Evolutionary conservation across 2,888 invertebrate species (phyloP).

Genomic region (Caenorhabditis sp.): DNA sequence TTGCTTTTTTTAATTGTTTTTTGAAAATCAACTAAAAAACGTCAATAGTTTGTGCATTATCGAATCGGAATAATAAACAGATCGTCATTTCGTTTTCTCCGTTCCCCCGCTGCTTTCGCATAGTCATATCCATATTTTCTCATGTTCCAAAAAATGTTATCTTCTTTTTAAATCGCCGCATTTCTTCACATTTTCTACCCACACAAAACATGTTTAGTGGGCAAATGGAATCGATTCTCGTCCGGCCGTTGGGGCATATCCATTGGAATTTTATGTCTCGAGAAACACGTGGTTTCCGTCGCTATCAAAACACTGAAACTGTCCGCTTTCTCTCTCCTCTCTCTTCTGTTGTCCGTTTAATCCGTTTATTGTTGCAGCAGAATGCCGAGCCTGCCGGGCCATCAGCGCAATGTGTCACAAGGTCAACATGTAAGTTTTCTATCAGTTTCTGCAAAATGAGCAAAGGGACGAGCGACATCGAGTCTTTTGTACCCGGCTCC

Average conservation of each 20-base stretch:
- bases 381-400: conserved; percentile 69
- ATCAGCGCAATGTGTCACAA: conserved; percentile 73
- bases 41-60: neutral
- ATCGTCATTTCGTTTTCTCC: neutral
- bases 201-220: conserved; percentile 45
- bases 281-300: conserved; percentile 23
- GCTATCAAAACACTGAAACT: conserved; percentile 4
- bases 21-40: neutral
- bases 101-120: neutral
- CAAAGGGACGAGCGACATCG: neutral
- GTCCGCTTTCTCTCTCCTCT: neutral
- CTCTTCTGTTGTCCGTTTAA: neutral
- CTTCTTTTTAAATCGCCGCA: conserved; percentile 37
- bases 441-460: conserved; percentile 6
- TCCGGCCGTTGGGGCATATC: neutral
- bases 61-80: neutral
- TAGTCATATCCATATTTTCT: conserved; percentile 13
- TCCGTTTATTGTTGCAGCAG: conserved; percentile 8
- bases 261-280: conserved; percentile 10
- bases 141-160: conserved; percentile 24
- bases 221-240: conserved; percentile 41
- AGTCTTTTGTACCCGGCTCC: conserved; percentile 12
- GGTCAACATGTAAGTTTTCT: conserved; percentile 72
- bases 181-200: conserved; percentile 11
- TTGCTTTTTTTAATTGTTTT: conserved; percentile 1